A percentile compares a stretch with the other conserved stretches of the same genome.
These are phyloP conservation scores for Rhegmatorhina hoffmannsi DNA, from an alignment of 2,113 vertebrate genomes.

Conservation along the genomic window DNA sequence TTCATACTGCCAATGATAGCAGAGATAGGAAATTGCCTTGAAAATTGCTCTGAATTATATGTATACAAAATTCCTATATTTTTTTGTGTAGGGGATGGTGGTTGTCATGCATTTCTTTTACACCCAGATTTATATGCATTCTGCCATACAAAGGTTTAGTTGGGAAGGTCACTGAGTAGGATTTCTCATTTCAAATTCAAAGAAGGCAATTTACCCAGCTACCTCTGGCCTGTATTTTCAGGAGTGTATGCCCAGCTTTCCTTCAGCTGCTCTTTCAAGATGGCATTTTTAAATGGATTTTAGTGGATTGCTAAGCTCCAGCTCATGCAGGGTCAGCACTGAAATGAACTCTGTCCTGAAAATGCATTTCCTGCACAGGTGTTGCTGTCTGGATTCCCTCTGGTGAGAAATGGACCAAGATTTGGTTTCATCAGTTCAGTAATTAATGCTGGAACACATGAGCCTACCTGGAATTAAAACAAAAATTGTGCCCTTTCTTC, in stretches of 20 bases:
- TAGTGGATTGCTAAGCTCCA: background rate
- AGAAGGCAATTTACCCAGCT: background rate
- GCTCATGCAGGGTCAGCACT: background rate
- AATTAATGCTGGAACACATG: background rate
- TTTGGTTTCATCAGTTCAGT: background rate
- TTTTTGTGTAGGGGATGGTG: background rate
- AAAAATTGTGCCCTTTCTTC: background rate
- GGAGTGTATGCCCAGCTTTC: background rate
- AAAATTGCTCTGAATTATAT: background rate
- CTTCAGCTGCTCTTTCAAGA: background rate
- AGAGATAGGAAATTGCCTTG: conserved; percentile 7
- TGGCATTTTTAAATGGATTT: background rate
- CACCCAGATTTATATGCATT: background rate
- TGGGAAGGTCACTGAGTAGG: background rate
- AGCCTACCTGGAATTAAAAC: background rate
- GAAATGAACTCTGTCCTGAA: background rate
- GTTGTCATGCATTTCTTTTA: background rate
- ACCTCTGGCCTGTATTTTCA: background rate
- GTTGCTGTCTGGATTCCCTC: background rate
- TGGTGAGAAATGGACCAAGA: background rate
- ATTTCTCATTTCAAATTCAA: background rate
- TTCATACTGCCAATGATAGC: background rate
- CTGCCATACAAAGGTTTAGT: background rate
- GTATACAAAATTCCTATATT: background rate
- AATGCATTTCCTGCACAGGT: background rate